Percentiles rank a stretch among this genome's conserved stretches.
phyloP scores from a whole-genome alignment of 2,113 vertebrate genomes.

The Perca flavescens region DNA sequence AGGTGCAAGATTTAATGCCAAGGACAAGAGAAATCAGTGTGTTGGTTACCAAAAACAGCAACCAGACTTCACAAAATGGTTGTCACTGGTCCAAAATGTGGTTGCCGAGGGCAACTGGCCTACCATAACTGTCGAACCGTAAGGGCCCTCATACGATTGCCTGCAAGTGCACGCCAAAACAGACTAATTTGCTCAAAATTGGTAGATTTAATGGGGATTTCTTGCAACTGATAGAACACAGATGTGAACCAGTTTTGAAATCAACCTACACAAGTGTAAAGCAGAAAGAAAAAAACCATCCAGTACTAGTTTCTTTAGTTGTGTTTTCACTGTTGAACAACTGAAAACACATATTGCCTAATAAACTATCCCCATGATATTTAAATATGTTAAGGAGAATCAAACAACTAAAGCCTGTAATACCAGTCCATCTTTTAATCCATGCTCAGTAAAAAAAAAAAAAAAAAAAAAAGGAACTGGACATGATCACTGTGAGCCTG shows the following conservation, averaged over 20 bases:
- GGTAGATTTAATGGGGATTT: not conserved
- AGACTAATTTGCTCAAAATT: not conserved
- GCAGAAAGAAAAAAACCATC: not conserved
- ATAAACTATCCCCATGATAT: conserved; percentile 21
- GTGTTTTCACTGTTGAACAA: not conserved
- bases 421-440: conserved; percentile 24
- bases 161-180: conserved; percentile 1
- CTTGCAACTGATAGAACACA: not conserved
- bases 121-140: conserved; percentile 9
- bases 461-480: not conserved
- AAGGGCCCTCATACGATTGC: not conserved
- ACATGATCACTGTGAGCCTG: not conserved
- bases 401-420: conserved; percentile 12
- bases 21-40: not conserved
- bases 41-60: conserved; percentile 14
- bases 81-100: conserved; percentile 13
- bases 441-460: conserved; percentile 4
- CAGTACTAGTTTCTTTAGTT: not conserved
- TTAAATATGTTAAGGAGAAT: conserved; percentile 14
- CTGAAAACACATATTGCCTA: not conserved
- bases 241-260: not conserved
- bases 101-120: conserved; percentile 26
- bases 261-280: not conserved
- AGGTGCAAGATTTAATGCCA: not conserved
- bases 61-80: conserved; percentile 38